Conservation (phyloP, 2,113 vertebrate genomes). For the Podiceps cristatus region DNA sequence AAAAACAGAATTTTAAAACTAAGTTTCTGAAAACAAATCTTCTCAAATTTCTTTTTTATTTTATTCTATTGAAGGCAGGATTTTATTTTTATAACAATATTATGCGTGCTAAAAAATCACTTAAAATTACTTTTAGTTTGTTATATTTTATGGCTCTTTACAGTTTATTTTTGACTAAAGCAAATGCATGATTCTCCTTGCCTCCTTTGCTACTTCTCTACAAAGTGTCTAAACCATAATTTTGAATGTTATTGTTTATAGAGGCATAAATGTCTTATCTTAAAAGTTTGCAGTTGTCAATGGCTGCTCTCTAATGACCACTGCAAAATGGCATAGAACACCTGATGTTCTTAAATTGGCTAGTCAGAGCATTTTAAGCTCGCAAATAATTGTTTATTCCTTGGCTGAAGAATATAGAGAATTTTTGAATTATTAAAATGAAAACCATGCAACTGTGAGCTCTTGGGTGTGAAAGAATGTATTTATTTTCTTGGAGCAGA, state of each 20-base stretch:
- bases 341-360: neutral
- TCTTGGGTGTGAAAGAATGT: neutral
- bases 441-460: neutral
- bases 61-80: neutral
- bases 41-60: neutral
- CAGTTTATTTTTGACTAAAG: neutral
- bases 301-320: neutral
- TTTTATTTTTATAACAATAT: neutral
- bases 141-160: neutral
- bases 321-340: neutral
- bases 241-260: neutral
- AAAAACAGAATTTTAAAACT: neutral
- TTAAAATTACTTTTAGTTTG: neutral
- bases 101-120: neutral
- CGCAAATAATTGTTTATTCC: neutral
- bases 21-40: neutral
- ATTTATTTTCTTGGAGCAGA: neutral
- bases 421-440: neutral
- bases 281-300: neutral
- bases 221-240: neutral
- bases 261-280: neutral
- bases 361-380: neutral
- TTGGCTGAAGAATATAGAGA: neutral
- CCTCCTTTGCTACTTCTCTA: neutral
- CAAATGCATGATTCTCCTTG: neutral